Percentiles rank a stretch among this genome's conserved stretches.
Evolutionary conservation across 30 jellyfish, hydroid and myxozoan species (phyloP).

Genomic region (Chrysaora quinquecirrha): DNA sequence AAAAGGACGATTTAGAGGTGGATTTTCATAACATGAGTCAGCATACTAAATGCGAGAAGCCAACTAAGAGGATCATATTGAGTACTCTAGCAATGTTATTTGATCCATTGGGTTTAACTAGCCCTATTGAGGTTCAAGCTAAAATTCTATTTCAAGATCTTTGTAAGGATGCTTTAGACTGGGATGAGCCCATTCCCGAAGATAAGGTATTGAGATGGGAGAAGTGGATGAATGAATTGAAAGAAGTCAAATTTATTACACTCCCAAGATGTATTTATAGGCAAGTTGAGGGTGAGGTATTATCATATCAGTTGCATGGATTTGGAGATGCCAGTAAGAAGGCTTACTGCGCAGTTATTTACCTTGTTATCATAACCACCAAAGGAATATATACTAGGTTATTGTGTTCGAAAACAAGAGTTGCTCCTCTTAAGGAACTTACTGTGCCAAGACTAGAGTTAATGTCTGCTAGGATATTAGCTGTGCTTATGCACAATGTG

Average conservation of each 20-base stretch:
- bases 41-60: too few relatives aligned
- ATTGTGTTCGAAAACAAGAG: too few relatives aligned
- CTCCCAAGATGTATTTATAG: slow-evolving; percentile 33
- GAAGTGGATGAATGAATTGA: slow-evolving; percentile 24
- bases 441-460: too few relatives aligned
- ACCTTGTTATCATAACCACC: too few relatives aligned
- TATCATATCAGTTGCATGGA: slow-evolving; percentile 48
- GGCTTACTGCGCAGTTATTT: too few relatives aligned
- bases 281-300: slow-evolving; percentile 34
- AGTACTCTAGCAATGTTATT: background rate
- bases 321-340: slow-evolving; percentile 66
- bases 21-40: background rate
- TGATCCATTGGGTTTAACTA: too few relatives aligned
- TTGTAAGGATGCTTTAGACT: slow-evolving; percentile 18
- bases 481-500: too few relatives aligned
- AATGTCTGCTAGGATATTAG: too few relatives aligned
- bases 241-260: background rate
- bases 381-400: too few relatives aligned
- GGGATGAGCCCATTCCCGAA: slow-evolving; percentile 52
- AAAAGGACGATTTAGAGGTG: background rate
- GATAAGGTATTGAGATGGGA: slow-evolving; percentile 36
- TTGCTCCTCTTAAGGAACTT: too few relatives aligned
- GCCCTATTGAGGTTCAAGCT: slow-evolving; percentile 16
- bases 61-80: slow-evolving; percentile 15
- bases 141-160: slow-evolving; percentile 31